A percentile compares a stretch with the other conserved stretches of the same genome.
These are phyloP conservation scores for Polypterus bichir DNA, from an alignment of 2,113 vertebrate genomes.

Conservation along the genomic window DNA sequence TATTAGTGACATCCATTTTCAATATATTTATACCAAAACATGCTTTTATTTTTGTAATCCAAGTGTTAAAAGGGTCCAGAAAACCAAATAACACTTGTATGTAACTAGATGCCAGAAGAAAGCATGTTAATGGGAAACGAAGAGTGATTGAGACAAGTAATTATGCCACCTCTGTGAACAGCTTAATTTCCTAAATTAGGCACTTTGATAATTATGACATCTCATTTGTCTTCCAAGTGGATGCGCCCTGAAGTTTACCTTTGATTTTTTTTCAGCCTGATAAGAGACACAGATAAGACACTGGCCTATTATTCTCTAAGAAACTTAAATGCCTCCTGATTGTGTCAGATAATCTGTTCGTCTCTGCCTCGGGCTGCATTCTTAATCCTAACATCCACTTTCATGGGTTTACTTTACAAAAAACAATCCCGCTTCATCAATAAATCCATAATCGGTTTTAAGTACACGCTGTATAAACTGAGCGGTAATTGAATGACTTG, in stretches of 20 bases:
- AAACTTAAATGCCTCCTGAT: constrained; percentile 46
- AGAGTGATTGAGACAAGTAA: constrained; percentile 75
- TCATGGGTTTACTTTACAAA: constrained; percentile 5
- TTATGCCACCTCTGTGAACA: constrained; percentile 72
- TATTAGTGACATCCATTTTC: no score
- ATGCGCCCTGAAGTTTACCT: constrained; percentile 59
- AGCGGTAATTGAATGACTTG: no score
- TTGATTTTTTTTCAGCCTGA: constrained; percentile 56
- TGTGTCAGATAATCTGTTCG: constrained; percentile 40
- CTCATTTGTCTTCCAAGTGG: constrained; percentile 73
- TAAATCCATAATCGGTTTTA: no score
- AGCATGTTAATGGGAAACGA: constrained; percentile 59
- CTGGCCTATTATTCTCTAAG: constrained; percentile 55
- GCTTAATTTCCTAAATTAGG: constrained; percentile 77
- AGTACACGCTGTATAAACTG: no score
- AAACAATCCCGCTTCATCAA: no score
- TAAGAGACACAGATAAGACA: constrained; percentile 65
- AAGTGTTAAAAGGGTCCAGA: not conserved
- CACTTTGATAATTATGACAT: constrained; percentile 78
- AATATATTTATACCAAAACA: no score
- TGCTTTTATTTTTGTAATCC: no score
- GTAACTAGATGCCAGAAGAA: constrained; percentile 19
- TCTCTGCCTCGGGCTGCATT: constrained; percentile 37
- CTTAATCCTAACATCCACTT: constrained; percentile 28
- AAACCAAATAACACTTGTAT: not conserved